These are phyloP conservation scores for Drosophila trichaetosa DNA, from an alignment of 2,888 invertebrate genomes.

Conservation along the genomic window DNA sequence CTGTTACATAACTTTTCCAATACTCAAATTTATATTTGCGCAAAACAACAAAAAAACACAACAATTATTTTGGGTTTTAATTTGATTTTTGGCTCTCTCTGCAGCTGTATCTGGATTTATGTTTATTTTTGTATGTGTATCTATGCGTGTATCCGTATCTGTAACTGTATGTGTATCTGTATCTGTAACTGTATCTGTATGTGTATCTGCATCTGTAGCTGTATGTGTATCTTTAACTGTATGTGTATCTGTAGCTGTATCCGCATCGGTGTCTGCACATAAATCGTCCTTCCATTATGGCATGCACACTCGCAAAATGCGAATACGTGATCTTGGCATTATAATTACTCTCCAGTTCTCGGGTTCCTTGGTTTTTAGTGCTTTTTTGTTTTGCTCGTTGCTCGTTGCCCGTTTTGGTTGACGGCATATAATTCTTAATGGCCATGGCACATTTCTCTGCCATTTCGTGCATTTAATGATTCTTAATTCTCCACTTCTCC, in stretches of 20 bases:
- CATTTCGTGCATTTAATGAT: slow-evolving; percentile 80
- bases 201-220: background rate
- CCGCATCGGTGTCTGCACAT: slow-evolving; percentile 38
- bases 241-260: slow-evolving; percentile 3
- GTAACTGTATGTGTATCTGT: too few species aligned
- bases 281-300: slow-evolving; percentile 79
- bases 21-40: slow-evolving; percentile 48
- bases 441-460: slow-evolving; percentile 79
- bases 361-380: slow-evolving; percentile 14
- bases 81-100: slow-evolving; percentile 19
- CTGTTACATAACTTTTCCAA: background rate
- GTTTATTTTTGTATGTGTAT: background rate
- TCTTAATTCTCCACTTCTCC: slow-evolving; percentile 50
- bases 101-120: background rate
- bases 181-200: accelerated
- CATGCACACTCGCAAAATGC: slow-evolving; percentile 72
- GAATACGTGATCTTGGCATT: slow-evolving; percentile 77
- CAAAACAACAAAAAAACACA: slow-evolving; percentile 5
- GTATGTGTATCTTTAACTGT: background rate
- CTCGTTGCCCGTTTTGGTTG: slow-evolving; percentile 15
- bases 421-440: slow-evolving; percentile 69
- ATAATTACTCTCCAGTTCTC: slow-evolving; percentile 68
- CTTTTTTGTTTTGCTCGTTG: slow-evolving; percentile 4
- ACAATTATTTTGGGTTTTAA: slow-evolving; percentile 27
- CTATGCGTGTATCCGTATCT: background rate